Percentiles rank a stretch among this genome's conserved stretches.
These are phyloP conservation scores for Euura lappo DNA, from an alignment of 1,140 invertebrate species.

Conservation along the genomic window DNA sequence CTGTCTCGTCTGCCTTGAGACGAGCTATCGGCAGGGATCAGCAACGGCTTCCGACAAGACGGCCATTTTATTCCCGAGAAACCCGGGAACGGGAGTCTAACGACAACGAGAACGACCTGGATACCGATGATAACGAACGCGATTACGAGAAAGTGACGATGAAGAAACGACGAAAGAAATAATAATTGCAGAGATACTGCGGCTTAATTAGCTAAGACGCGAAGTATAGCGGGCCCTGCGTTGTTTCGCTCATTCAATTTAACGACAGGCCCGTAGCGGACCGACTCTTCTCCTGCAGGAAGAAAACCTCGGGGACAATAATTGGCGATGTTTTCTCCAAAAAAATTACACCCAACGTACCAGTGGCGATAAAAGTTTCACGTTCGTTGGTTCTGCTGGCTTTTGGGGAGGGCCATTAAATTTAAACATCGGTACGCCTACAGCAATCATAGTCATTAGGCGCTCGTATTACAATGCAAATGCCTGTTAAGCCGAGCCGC, in stretches of 20 bases:
- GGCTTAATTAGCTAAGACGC: too few species aligned
- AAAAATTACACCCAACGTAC: constrained; percentile 33
- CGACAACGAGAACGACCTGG: constrained; percentile 1
- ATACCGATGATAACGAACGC: neutral
- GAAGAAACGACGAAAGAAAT: too few species aligned
- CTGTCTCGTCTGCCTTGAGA: neutral
- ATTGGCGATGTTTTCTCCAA: too few species aligned
- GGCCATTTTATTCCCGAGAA: neutral
- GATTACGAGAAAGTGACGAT: neutral
- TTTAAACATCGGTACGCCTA: constrained; percentile 43
- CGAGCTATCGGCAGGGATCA: constrained; percentile 4
- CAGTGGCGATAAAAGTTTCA: constrained; percentile 34
- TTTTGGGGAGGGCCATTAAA: constrained; percentile 41
- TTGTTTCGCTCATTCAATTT: too few species aligned
- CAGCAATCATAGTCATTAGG: constrained; percentile 46
- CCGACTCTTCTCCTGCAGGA: too few species aligned
- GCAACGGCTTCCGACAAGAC: constrained; percentile 3
- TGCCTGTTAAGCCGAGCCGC: constrained; percentile 36
- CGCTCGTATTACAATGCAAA: constrained; percentile 48
- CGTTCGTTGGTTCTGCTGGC: constrained; percentile 14
- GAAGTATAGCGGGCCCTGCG: too few species aligned
- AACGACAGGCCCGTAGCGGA: too few species aligned
- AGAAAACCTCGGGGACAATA: too few species aligned
- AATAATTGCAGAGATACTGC: too few species aligned
- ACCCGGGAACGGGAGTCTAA: neutral